phyloP scores from a whole-genome alignment of 1,140 invertebrate species.

The Daktulosphaira vitifoliae region DNA sequence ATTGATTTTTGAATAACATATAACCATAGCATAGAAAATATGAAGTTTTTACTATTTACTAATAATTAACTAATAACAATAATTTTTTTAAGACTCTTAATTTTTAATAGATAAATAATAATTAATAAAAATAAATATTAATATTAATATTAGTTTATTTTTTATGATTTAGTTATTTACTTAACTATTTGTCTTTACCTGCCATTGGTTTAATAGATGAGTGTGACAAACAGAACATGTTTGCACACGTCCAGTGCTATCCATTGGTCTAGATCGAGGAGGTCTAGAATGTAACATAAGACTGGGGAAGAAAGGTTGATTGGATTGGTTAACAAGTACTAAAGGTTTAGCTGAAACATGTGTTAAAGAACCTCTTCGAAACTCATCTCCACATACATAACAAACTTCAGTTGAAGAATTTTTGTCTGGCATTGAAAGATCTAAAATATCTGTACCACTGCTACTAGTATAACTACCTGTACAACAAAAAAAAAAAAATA shows the following conservation, averaged over 20 bases:
- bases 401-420: constrained; percentile 80
- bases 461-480: constrained; percentile 34
- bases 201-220: constrained; percentile 75
- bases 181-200: constrained; percentile 44
- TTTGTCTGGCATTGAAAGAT: constrained; percentile 83
- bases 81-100: too few relatives aligned
- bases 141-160: too few relatives aligned
- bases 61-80: too few relatives aligned
- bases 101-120: too few relatives aligned
- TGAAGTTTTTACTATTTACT: too few relatives aligned
- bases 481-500: background rate
- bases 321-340: constrained; percentile 20
- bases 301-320: constrained; percentile 72
- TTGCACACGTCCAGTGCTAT: constrained; percentile 65
- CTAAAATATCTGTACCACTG: constrained; percentile 59
- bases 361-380: constrained; percentile 63
- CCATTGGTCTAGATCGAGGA: constrained; percentile 70
- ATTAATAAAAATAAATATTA: too few relatives aligned
- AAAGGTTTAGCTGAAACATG: constrained; percentile 54
- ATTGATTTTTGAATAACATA: too few relatives aligned
- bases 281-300: constrained; percentile 73
- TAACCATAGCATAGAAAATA: too few relatives aligned
- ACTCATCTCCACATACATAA: constrained; percentile 81
- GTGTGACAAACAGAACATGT: constrained; percentile 70
- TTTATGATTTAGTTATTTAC: too few relatives aligned